Conservation (phyloP, 2,888 invertebrate species). For the Horisme vitalbata region DNA sequence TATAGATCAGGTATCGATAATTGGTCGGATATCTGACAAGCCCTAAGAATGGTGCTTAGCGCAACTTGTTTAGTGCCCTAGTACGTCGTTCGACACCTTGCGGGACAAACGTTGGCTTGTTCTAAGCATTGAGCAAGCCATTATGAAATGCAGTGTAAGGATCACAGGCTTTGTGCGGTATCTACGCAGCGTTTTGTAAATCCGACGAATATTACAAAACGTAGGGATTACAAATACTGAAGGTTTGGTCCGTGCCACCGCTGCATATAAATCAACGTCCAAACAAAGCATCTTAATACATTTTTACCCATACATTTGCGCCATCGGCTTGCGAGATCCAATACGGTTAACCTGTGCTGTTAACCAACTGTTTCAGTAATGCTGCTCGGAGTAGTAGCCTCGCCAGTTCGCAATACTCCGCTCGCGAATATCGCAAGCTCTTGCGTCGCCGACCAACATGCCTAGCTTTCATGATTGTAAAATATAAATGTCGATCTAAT, state of each 20-base stretch:
- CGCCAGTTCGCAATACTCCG: slow-evolving; percentile 66
- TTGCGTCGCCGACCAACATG: slow-evolving; percentile 62
- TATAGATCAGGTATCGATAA: slow-evolving; percentile 18
- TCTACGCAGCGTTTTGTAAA: slow-evolving; percentile 61
- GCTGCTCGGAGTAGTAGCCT: slow-evolving; percentile 53
- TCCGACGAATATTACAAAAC: slow-evolving; percentile 65
- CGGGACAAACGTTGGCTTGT: slow-evolving; percentile 59
- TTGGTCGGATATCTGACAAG: slow-evolving; percentile 9
- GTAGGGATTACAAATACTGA: slow-evolving; percentile 53
- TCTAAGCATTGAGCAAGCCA: slow-evolving; percentile 61
- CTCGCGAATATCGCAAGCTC: slow-evolving; percentile 75
- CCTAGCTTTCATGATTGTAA: slow-evolving; percentile 61
- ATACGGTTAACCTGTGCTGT: slow-evolving; percentile 47
- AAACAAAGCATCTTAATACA: slow-evolving; percentile 50
- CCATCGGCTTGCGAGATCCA: slow-evolving; percentile 59
- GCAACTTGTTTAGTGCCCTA: slow-evolving; percentile 9
- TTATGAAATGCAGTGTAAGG: slow-evolving; percentile 76
- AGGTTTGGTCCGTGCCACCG: slow-evolving; percentile 28
- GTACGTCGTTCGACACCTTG: slow-evolving; percentile 38
- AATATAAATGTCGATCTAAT: slow-evolving; percentile 58
- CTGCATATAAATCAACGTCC: slow-evolving; percentile 58
- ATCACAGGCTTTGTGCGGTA: slow-evolving; percentile 53
- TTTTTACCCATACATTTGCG: slow-evolving; percentile 66
- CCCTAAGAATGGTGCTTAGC: slow-evolving; percentile 7
- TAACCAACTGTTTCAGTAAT: slow-evolving; percentile 71